Conservation (phyloP, 2,113 vertebrate genomes). For the Megaleporinus macrocephalus region DNA sequence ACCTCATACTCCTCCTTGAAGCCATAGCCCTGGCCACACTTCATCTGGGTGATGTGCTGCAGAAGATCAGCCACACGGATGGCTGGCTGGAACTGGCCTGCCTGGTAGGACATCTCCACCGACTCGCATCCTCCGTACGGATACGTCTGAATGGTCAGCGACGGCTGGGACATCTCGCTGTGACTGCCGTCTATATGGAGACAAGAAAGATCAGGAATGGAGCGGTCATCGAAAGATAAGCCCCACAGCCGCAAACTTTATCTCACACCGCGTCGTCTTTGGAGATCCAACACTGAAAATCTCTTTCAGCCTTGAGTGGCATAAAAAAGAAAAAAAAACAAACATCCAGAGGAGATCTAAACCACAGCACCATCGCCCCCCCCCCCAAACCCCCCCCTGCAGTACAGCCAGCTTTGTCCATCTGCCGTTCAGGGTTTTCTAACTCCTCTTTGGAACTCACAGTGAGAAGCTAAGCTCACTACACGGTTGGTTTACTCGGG, state of each 20-base stretch:
- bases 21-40: constrained; percentile 94
- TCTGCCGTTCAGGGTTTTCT: not conserved
- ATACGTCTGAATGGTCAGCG: constrained; percentile 93
- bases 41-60: constrained; percentile 99
- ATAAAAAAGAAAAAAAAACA: not conserved
- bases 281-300: not conserved
- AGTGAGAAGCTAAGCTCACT: not conserved
- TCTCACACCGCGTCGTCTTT: not conserved
- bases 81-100: constrained; percentile 94
- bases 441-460: not conserved
- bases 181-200: constrained; percentile 86
- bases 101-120: constrained; percentile 93
- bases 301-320: not conserved
- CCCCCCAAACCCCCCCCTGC: not conserved
- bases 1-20: constrained; percentile 99
- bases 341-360: not conserved
- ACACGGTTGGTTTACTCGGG: not conserved
- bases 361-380: no score
- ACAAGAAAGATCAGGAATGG: constrained; percentile 1
- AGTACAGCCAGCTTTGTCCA: not conserved
- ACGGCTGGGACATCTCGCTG: constrained; percentile 89
- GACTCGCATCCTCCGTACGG: constrained; percentile 93
- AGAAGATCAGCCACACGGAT: constrained; percentile 95
- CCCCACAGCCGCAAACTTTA: not conserved
- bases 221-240: not conserved